These are phyloP conservation scores for Actenoides lindsayi DNA, from an alignment of 2,113 vertebrate species.

Conservation along the genomic window DNA sequence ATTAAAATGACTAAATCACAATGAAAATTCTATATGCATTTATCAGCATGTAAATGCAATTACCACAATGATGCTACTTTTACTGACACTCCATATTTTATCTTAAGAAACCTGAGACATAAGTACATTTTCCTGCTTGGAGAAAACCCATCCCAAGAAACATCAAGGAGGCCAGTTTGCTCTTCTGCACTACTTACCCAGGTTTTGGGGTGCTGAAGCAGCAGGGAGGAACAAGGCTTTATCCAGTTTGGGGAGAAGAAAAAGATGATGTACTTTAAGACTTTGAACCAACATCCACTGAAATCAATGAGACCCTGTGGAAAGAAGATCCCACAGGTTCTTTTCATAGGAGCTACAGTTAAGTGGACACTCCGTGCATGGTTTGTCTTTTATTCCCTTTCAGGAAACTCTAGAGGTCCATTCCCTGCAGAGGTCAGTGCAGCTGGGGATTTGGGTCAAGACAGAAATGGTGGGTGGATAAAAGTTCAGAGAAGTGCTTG, in stretches of 20 bases:
- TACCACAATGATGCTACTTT: not conserved
- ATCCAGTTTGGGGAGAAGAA: not conserved
- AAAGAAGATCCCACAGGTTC: not conserved
- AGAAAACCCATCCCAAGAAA: not conserved
- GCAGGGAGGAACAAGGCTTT: not conserved
- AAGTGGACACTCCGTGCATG: not conserved
- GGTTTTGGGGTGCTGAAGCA: not conserved
- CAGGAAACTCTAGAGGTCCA: not conserved
- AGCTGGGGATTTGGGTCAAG: not conserved
- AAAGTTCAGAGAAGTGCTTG: not conserved
- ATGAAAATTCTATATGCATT: not conserved
- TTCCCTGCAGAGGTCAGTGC: not conserved
- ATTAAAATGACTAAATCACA: not conserved
- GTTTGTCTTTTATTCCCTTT: not conserved
- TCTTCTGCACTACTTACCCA: not conserved
- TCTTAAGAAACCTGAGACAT: not conserved
- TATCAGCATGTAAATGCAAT: not conserved
- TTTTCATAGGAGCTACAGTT: not conserved
- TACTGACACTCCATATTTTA: not conserved
- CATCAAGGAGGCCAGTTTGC: not conserved
- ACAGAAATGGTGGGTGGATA: not conserved
- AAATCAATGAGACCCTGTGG: not conserved
- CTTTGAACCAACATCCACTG: not conserved
- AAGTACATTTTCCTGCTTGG: not conserved
- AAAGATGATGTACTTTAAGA: not conserved